Evolutionary conservation across 1,140 invertebrate genomes (phyloP), one percentile per base, ranked within the genome.

Genomic region (Penaeus vannamei): DNA sequence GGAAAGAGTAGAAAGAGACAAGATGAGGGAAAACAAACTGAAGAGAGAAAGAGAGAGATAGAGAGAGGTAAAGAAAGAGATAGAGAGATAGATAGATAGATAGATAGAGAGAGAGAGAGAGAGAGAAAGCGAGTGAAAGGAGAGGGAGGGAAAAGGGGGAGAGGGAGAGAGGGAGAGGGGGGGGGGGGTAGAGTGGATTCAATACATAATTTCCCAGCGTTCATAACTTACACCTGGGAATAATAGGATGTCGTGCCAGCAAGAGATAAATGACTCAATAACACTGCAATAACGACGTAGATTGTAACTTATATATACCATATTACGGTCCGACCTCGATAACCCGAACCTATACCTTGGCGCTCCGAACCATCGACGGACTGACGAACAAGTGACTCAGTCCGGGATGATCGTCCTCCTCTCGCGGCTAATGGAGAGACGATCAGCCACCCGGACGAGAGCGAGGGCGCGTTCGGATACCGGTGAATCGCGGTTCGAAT

Each of bases 221-320:
- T 32, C 87, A 89, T 89, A 84, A 89, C 87, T 89, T 89, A 77
- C 64, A 85, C 69, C 87, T 84, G 87, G 82, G 87, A 89, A 89
- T 89, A 89, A 89, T 89, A 89, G 87, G 87, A 89, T 89, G 87
- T 89, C 87, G 87, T 89, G 87, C 81, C 87, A 89, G 76, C 87
- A 62, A 83, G 87, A 84, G 87, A 89, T 89, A 89, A 89, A 89
- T 89, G 87, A 84, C 87, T 89, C 87, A 89, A 89, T 89, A 89
- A 89, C 87, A 85, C 87, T 84, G 82, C 87, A 79, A 84, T 89
- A 89, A 89, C 87, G 87, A 85, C 82, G 82, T 77, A 79, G 82
- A 89, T 84, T 89, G 87, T 89, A 85, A 89, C 81, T 89, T 89
- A 89, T 89, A 77, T 89, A 79, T 84, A 89, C 87, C 87, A 62